Evolutionary conservation across 2,113 vertebrate genomes (phyloP).

Genomic region (Oryzias woworae): DNA sequence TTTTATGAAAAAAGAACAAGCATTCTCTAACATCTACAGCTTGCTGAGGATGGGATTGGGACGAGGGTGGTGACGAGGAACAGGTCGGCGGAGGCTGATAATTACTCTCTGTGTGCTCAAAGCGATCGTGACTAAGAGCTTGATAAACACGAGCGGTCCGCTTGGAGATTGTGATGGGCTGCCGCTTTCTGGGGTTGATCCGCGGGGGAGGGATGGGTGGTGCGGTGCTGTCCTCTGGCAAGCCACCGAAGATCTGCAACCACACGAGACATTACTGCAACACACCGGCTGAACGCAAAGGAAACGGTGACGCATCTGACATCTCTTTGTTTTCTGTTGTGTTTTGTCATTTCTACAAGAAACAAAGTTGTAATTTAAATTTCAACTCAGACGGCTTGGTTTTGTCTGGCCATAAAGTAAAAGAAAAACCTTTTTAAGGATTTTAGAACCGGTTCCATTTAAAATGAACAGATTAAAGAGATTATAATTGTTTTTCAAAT

Average conservation of each 20-base stretch:
- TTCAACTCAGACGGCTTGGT: no score
- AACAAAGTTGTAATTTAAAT: no score
- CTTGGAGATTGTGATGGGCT: constrained; percentile 98
- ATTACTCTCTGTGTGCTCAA: constrained; percentile 83
- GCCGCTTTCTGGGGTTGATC: constrained; percentile 86
- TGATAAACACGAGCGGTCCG: constrained; percentile 83
- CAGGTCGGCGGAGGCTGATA: constrained; percentile 47
- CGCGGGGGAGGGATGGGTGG: constrained; percentile 90
- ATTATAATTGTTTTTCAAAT: no score
- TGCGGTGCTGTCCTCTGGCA: constrained; percentile 84
- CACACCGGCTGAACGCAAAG: constrained; percentile 1
- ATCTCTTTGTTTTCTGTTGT: no score
- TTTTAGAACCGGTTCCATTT: no score
- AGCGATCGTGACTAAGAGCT: constrained; percentile 73
- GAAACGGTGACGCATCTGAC: no score
- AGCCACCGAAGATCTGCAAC: constrained; percentile 87
- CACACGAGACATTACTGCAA: constrained; percentile 6
- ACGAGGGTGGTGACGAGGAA: constrained; percentile 49
- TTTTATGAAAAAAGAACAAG: constrained; percentile 2
- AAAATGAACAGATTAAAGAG: no score
- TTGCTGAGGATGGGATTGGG: constrained; percentile 30
- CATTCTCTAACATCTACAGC: neutral
- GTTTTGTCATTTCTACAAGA: no score
- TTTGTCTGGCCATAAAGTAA: no score
- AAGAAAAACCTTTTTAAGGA: no score